A percentile compares a stretch with the other conserved stretches of the same genome.
Evolutionary conservation across 2,113 vertebrate genomes (phyloP).

Genomic region (Gavialis gangeticus): DNA sequence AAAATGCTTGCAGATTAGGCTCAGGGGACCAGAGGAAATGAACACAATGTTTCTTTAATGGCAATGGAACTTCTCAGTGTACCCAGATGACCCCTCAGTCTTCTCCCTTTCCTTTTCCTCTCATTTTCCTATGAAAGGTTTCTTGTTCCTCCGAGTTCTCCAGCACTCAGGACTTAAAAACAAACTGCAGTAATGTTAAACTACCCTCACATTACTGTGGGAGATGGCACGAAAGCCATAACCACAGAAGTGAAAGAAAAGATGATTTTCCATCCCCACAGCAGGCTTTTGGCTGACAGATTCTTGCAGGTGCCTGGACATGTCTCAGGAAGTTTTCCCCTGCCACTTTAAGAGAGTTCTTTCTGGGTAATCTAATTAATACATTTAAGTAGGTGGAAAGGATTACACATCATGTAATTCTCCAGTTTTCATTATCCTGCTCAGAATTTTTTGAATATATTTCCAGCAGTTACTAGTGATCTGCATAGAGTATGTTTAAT

Average conservation of each 20-base stretch:
- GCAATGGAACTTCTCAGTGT: background rate
- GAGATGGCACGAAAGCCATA: slow-evolving; percentile 14
- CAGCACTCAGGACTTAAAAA: slow-evolving; percentile 5
- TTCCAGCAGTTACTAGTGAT: background rate
- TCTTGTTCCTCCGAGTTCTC: background rate
- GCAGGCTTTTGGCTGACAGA: slow-evolving; percentile 21
- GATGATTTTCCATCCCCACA: slow-evolving; percentile 33
- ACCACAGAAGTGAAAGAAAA: slow-evolving; percentile 11
- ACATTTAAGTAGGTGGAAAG: background rate
- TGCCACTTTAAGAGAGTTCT: background rate
- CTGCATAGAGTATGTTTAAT: background rate
- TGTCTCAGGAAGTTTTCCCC: slow-evolving; percentile 1
- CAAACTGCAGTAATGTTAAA: background rate
- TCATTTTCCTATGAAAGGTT: slow-evolving; percentile 3
- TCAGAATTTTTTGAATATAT: background rate
- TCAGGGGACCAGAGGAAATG: background rate
- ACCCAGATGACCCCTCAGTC: slow-evolving; percentile 5
- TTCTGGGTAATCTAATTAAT: slow-evolving; percentile 20
- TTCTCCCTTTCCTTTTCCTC: background rate
- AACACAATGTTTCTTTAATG: background rate
- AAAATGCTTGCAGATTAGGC: background rate
- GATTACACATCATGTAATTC: slow-evolving; percentile 6
- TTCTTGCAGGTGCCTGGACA: slow-evolving; percentile 45
- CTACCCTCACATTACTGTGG: background rate
- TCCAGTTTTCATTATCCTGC: slow-evolving; percentile 5